These are phyloP conservation scores for Bufo gargarizans DNA, from an alignment of 2,113 vertebrate species.

Conservation along the genomic window DNA sequence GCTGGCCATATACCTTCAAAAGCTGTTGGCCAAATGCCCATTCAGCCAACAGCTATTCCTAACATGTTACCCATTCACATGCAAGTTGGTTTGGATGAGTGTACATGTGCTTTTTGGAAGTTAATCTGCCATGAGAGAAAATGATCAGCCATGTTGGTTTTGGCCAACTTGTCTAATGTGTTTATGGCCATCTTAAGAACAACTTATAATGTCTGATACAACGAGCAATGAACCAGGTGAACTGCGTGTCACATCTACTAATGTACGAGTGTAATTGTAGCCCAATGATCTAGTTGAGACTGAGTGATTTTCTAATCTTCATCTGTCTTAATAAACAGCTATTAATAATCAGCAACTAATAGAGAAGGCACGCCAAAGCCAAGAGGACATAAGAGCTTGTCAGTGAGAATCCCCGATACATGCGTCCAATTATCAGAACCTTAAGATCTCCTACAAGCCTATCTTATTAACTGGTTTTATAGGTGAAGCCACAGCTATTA, in stretches of 20 bases:
- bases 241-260: neutral
- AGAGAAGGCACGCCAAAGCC: neutral
- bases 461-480: neutral
- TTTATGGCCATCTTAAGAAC: too few species aligned
- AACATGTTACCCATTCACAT: too few species aligned
- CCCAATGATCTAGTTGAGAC: neutral
- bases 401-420: neutral
- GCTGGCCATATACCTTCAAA: too few species aligned
- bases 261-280: conserved; percentile 14
- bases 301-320: conserved; percentile 18
- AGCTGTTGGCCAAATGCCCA: too few species aligned
- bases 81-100: too few species aligned
- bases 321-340: conserved; percentile 37
- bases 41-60: too few species aligned
- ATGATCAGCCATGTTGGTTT: too few species aligned
- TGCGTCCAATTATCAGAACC: conserved; percentile 4
- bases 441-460: neutral
- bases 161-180: too few species aligned
- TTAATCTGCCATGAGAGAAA: too few species aligned
- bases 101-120: too few species aligned
- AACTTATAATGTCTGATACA: neutral
- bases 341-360: conserved; percentile 19
- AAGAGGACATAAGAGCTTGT: conserved; percentile 19
- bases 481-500: conserved; percentile 16
- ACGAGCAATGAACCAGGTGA: neutral